A percentile compares a stretch with the other conserved stretches of the same genome.
These are phyloP conservation scores for Micoletzkya japonica DNA, from an alignment of 2,888 invertebrate species.

Conservation along the genomic window DNA sequence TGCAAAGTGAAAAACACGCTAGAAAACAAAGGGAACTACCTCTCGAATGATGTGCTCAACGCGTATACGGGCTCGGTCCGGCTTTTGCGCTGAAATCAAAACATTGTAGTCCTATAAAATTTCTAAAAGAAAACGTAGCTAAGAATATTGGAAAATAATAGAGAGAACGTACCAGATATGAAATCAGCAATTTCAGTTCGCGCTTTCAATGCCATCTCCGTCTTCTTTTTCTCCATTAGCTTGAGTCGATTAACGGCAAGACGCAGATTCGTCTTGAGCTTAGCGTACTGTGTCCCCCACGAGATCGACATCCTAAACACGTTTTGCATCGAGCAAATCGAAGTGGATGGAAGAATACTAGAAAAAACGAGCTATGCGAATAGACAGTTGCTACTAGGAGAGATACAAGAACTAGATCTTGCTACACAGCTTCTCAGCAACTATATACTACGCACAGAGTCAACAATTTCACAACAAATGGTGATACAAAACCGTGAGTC, in stretches of 20 bases:
- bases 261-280: conserved; percentile 92
- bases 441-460: too few relatives aligned
- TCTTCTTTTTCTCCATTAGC: conserved; percentile 93
- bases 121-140: neutral
- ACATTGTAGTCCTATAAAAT: neutral
- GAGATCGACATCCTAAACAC: conserved; percentile 67
- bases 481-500: too few relatives aligned
- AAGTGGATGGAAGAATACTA: neutral
- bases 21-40: neutral
- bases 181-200: conserved; percentile 97
- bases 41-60: conserved; percentile 94
- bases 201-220: conserved; percentile 92
- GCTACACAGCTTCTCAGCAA: neutral
- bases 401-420: too few relatives aligned
- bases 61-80: conserved; percentile 82
- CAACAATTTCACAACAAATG: too few relatives aligned
- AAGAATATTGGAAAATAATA: neutral
- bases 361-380: neutral
- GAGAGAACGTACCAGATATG: conserved; percentile 75
- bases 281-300: conserved; percentile 86
- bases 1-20: neutral
- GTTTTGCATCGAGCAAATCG: neutral
- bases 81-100: conserved; percentile 65
- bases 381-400: too few relatives aligned
- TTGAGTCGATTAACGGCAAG: conserved; percentile 90